Base-by-base conservation (phyloP, 2,888 invertebrate species). In the Nomada goodeniana region DNA sequence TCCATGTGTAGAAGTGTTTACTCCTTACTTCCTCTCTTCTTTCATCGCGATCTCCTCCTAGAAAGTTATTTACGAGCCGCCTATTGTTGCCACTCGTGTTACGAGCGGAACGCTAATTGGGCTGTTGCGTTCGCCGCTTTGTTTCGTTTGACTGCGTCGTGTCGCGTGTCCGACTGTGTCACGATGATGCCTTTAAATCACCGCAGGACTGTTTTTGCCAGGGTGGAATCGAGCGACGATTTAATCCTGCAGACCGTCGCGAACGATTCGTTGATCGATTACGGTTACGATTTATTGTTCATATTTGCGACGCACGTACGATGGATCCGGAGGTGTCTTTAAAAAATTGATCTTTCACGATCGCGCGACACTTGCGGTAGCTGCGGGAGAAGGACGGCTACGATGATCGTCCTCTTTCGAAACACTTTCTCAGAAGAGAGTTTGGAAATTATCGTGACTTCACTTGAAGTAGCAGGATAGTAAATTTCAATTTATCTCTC, bases 1-100 rank as follows among this genome's bases (percentile, higher is more conserved):
- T 86, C 85, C 86, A 76, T 74, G 86, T 88, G 88, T 85, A 86
- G 84, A 85, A 83, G 65, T 71, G 78, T 72, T 86, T 83, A 78
- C 80, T 83, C 77, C 80, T 86, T 84, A 80, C 80, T 79, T 85
- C 55, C 52, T 72, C 65, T 74, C 80, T 77, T 86, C 76, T 82
- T 76, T 81, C 73, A 73, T 76, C 79, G 67, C 74, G 73, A 83
- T 61, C 70, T 77, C 18, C 68, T 65, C 73, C 65, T 67, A 70
- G 64, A 72, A 71, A 72, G 78, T 82, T 77, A 86, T 86, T 86
- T 81, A 65, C 26, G 69, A 76, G 68, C 61, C 63, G 63, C 15
- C 71, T 29, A 73, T 74, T 77, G 74, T 71, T 68, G 74, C 70
- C 63, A 68, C 55, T 52, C 50, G 71, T 59, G 52, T 74, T 81